These are phyloP conservation scores for Oligia strigilis DNA, from an alignment of 2,888 invertebrate species.

Conservation along the genomic window DNA sequence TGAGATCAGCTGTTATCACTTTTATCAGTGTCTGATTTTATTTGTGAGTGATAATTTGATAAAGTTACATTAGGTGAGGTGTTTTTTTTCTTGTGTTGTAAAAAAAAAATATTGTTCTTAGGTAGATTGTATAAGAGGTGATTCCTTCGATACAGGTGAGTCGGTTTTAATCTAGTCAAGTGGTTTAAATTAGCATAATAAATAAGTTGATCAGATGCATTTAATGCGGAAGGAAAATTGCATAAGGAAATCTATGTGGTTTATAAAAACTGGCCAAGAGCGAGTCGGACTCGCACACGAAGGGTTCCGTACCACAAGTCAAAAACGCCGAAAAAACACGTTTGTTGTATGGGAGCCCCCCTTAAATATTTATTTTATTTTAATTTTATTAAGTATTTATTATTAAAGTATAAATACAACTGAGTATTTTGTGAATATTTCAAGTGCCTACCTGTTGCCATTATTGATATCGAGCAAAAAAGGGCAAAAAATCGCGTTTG, in stretches of 20 bases:
- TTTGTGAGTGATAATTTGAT: conserved; percentile 2
- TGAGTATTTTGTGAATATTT: no score
- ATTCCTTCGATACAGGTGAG: conserved; percentile 19
- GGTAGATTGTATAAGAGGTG: background rate
- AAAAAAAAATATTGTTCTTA: background rate
- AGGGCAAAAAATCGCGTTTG: no score
- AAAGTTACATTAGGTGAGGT: conserved; percentile 1
- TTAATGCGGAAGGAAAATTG: conserved; percentile 29
- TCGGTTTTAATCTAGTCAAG: background rate
- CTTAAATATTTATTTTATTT: no score
- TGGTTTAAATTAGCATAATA: background rate
- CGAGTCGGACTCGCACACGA: no score
- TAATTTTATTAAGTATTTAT: no score
- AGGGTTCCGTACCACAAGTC: no score
- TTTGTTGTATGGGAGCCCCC: no score
- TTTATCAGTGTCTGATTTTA: conserved; percentile 25
- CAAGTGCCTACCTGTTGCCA: no score
- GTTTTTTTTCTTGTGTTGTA: background rate
- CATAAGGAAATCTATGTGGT: conserved; percentile 9
- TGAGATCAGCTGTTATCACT: conserved; percentile 34
- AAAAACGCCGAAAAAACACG: no score
- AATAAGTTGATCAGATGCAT: background rate
- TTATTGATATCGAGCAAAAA: no score
- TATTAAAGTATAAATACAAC: no score
- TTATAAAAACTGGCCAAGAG: background rate